Conservation (phyloP, 2,797 vertebrate genomes). For the Ceryle rudis region DNA sequence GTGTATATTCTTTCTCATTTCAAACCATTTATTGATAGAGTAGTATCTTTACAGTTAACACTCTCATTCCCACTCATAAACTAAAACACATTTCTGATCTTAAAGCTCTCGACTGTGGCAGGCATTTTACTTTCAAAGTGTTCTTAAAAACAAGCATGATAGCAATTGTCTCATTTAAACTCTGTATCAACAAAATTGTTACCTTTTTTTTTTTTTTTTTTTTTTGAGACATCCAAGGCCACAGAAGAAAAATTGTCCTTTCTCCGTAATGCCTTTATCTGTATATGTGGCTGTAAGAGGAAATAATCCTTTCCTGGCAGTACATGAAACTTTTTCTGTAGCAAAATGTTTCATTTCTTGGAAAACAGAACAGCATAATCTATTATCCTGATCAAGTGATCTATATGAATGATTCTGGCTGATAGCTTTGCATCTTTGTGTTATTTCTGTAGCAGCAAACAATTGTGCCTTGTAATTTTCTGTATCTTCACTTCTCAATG, state of each 20-base stretch:
- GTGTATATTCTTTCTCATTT: not conserved
- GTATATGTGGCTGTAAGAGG: not conserved
- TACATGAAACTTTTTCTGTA: not conserved
- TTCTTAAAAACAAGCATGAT: not conserved
- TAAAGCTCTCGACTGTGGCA: not conserved
- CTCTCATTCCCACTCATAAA: not conserved
- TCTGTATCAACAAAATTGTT: not conserved
- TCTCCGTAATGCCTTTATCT: not conserved
- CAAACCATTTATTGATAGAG: not conserved
- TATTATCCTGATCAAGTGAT: not conserved
- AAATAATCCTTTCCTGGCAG: not conserved
- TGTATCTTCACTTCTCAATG: not conserved
- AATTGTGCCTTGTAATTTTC: not conserved
- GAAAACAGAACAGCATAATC: not conserved
- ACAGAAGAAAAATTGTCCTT: not conserved
- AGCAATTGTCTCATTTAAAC: fast-evolving
- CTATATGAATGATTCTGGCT: not conserved
- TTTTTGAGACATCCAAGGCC: not conserved
- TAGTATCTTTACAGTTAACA: not conserved
- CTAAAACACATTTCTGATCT: not conserved
- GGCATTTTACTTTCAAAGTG: not conserved
- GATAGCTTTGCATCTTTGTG: not conserved
- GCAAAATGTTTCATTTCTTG: not conserved
- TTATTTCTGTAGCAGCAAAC: not conserved
- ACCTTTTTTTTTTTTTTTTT: not conserved